These are phyloP conservation scores for Ciconia maguari DNA, from an alignment of 2,113 vertebrate genomes.

Conservation along the genomic window DNA sequence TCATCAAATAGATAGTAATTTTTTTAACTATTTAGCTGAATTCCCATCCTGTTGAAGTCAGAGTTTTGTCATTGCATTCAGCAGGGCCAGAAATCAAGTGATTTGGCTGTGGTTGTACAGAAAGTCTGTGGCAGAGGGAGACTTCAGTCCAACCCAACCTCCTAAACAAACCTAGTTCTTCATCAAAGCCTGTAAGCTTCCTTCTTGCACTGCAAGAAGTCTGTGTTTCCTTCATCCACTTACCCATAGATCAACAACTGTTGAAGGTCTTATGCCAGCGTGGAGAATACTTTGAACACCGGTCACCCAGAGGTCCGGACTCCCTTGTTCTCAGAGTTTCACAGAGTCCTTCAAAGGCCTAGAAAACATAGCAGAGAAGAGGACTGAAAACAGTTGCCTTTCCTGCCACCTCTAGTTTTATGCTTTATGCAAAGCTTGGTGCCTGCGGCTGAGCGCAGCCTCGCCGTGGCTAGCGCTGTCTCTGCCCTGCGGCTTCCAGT, in stretches of 20 bases:
- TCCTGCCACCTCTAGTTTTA: neutral
- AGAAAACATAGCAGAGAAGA: neutral
- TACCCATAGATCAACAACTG: neutral
- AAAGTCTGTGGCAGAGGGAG: neutral
- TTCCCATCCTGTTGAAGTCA: neutral
- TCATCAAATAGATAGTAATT: neutral
- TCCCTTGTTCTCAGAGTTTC: neutral
- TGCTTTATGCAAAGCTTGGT: neutral
- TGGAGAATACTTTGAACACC: neutral
- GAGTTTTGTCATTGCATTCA: neutral
- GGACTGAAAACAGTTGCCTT: neutral
- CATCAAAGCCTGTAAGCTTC: neutral
- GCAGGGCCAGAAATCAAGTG: neutral
- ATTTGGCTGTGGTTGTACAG: neutral
- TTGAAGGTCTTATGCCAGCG: neutral
- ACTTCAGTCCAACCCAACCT: neutral
- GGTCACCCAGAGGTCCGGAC: neutral
- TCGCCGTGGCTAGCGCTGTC: fast-evolving
- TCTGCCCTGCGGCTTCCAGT: neutral
- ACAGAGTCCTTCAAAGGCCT: neutral
- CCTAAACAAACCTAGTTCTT: neutral
- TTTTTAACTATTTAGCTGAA: neutral
- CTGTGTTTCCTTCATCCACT: neutral
- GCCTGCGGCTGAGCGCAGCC: neutral
- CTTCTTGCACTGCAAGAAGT: neutral